Percentiles rank a stretch among this genome's conserved stretches.
These are phyloP conservation scores for Masticophis lateralis DNA, from an alignment of 2,797 vertebrate species.

Conservation along the genomic window DNA sequence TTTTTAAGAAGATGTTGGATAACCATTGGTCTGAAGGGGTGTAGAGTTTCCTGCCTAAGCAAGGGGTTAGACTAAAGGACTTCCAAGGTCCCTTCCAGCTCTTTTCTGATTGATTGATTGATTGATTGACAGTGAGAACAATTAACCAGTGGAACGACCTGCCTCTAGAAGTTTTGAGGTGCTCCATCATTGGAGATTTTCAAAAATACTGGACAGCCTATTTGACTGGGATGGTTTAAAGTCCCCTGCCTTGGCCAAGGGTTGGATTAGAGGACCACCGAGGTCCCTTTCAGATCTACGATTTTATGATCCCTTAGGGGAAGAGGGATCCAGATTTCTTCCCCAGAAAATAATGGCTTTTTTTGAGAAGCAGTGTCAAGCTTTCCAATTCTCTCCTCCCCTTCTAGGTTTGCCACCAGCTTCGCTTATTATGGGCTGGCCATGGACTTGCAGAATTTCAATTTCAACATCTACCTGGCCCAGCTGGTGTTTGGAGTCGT, in stretches of 20 bases:
- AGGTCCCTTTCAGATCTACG: accelerated
- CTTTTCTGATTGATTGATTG: too few species aligned
- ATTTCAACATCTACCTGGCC: conserved; percentile 84
- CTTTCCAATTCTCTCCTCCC: conserved; percentile 50
- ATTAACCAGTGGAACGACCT: too few species aligned
- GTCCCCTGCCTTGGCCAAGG: neutral
- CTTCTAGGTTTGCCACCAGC: conserved; percentile 82
- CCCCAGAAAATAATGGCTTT: neutral
- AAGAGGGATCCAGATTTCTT: neutral
- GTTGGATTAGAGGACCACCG: neutral
- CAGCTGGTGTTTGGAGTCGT: conserved; percentile 85
- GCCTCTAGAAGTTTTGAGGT: too few species aligned
- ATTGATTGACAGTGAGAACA: too few species aligned
- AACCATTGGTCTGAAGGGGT: too few species aligned
- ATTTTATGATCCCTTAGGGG: neutral
- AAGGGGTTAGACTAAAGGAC: neutral
- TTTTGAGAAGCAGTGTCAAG: too few species aligned
- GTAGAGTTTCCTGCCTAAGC: too few species aligned
- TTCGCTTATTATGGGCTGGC: conserved; percentile 86
- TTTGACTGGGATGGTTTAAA: too few species aligned
- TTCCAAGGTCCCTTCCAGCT: accelerated
- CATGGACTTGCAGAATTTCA: conserved; percentile 88
- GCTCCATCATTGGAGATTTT: too few species aligned
- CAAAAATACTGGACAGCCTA: too few species aligned
- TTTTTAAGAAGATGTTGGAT: too few species aligned